Evolutionary conservation across 2,888 invertebrate species (phyloP).

Genomic region (Adelphocoris suturalis): DNA sequence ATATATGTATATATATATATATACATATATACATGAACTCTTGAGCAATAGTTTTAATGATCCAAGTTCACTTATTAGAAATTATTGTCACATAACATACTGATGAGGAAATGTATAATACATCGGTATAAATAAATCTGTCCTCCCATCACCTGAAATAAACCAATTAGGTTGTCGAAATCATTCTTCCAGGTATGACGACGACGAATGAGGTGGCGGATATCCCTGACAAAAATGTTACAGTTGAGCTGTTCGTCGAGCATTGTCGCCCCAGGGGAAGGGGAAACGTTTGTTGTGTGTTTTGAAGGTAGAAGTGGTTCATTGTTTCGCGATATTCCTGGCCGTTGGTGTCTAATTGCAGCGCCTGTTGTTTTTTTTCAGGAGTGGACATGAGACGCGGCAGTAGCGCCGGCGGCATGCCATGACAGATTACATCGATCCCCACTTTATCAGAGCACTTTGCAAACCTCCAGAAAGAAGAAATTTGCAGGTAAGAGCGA

Average conservation of each 20-base stretch:
- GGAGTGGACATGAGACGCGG: slow-evolving; percentile 72
- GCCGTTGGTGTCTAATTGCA: slow-evolving; percentile 53
- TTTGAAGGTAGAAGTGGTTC: slow-evolving; percentile 30
- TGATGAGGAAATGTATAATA: too few species aligned
- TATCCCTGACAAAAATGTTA: neutral
- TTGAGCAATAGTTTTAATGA: too few species aligned
- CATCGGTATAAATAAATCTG: too few species aligned
- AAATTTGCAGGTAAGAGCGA: slow-evolving; percentile 79
- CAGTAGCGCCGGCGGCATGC: slow-evolving; percentile 72
- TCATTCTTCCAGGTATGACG: neutral
- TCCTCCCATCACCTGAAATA: too few species aligned
- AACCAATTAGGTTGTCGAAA: too few species aligned
- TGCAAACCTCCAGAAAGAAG: slow-evolving; percentile 81
- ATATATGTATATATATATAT: too few species aligned
- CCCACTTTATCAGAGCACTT: slow-evolving; percentile 81
- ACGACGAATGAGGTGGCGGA: neutral
- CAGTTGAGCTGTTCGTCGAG: neutral
- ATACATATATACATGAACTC: too few species aligned
- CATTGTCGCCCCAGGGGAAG: neutral
- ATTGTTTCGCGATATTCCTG: slow-evolving; percentile 50
- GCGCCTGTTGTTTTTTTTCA: slow-evolving; percentile 50
- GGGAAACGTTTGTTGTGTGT: neutral
- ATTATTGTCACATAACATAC: too few species aligned
- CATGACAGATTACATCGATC: slow-evolving; percentile 81
- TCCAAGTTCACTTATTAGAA: too few species aligned